Conservation (phyloP, 2,797 vertebrate species). For the Hyperoplus immaculatus region DNA sequence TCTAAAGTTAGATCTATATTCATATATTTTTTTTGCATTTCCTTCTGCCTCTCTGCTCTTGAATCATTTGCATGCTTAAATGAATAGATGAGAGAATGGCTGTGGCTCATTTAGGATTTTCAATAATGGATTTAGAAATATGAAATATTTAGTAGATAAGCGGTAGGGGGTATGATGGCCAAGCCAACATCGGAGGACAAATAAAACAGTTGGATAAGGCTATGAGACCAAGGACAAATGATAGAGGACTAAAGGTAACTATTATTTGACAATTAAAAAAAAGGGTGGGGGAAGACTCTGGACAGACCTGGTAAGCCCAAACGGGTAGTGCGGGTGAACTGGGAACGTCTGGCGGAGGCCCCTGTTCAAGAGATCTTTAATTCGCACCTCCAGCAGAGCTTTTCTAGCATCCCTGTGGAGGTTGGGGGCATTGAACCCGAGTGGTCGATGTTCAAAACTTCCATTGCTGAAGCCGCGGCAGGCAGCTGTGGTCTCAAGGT, state of each 20-base stretch:
- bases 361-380: too few species aligned
- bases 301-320: too few species aligned
- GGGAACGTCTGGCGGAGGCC: too few species aligned
- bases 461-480: too few species aligned
- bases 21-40: slow-evolving; percentile 67
- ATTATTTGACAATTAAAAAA: too few species aligned
- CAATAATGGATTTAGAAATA: slow-evolving; percentile 83
- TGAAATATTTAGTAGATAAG: slow-evolving; percentile 82
- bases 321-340: too few species aligned
- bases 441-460: too few species aligned
- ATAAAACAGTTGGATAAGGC: slow-evolving; percentile 63
- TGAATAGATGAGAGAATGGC: slow-evolving; percentile 73
- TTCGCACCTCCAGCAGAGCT: too few species aligned
- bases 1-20: slow-evolving; percentile 51
- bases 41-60: slow-evolving; percentile 53
- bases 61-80: slow-evolving; percentile 79
- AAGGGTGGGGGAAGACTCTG: too few species aligned
- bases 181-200: slow-evolving; percentile 68
- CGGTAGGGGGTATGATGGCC: slow-evolving; percentile 54
- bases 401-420: too few species aligned
- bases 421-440: too few species aligned
- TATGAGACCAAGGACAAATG: slow-evolving; percentile 18
- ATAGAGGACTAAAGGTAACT: not conserved
- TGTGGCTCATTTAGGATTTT: slow-evolving; percentile 77
- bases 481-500: too few species aligned